Evolutionary conservation across 2,888 invertebrate genomes (phyloP), one percentile per base, ranked within the genome.

Genomic region (Coenonympha arcania): DNA sequence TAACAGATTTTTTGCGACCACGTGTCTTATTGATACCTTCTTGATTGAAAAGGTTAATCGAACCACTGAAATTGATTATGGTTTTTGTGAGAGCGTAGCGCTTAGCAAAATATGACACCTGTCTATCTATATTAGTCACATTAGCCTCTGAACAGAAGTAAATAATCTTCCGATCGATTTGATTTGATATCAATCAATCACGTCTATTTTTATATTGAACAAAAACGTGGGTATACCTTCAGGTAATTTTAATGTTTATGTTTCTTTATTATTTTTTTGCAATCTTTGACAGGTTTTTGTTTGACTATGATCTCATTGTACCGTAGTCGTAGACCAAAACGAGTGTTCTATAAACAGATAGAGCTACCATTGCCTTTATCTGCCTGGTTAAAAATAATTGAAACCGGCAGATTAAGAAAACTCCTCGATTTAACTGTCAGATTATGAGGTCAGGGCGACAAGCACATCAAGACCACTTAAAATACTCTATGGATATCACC

Each of bases 41-140:
- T 20, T 11, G 36, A 11, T 36, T 20, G 36, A 26, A 40, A 40
- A 40, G 40, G n/a, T 40, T 39, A 39, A 24, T 24, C 16, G 9
- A 8, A 8, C 9, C n/a, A 16, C n/a, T 20, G 11, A 40, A 15
- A 26, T 16, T 13, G 4, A 22, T 34, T 15, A 34, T 16, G 9
- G 4, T n/a, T 18, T 34, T 0, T 18, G 19, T 19, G 19, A 34
- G 34, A 34, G 3, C 19, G 34, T 19, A 34, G n/a, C n/a, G 34
- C 19, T 34, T 19, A 34, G 33, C 33, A 18, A 9, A 34, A 34
- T 34, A 34, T 34, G 34, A 34, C n/a, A 34, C 19, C 34, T 34
- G 18, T 34, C 34, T 8, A 19, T 9, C 19, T 18, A n/a, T 16
- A 33, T 33, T 34, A 34, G n/a, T 13, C 30, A 30, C 13, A 30